A percentile compares a stretch with the other conserved stretches of the same genome.
Conservation (phyloP, 2,888 invertebrate species). For the Meloe dianella region DNA sequence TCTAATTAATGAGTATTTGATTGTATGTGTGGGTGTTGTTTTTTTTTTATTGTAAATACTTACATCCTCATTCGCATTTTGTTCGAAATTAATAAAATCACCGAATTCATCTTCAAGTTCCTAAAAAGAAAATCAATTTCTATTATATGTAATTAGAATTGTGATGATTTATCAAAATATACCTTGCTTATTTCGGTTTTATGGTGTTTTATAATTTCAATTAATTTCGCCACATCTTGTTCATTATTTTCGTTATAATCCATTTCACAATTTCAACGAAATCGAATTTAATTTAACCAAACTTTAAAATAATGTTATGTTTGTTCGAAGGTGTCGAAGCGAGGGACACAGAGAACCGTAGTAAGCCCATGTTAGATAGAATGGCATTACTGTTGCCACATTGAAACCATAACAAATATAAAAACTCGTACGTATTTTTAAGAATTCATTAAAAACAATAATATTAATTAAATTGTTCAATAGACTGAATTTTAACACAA, state of each 20-base stretch:
- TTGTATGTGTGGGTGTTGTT: not conserved
- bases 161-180: not conserved
- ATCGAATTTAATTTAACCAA: not conserved
- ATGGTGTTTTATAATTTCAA: not conserved
- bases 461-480: too few species aligned
- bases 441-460: too few species aligned
- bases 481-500: too few species aligned
- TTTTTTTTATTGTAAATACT: not conserved
- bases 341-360: too few species aligned
- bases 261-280: not conserved
- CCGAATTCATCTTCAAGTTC: conserved; percentile 17
- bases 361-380: too few species aligned
- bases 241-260: not conserved
- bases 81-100: conserved; percentile 22
- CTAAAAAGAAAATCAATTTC: not conserved
- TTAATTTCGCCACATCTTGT: not conserved
- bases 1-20: too few species aligned
- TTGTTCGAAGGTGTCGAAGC: not conserved
- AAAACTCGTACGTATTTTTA: too few species aligned
- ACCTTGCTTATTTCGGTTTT: not conserved
- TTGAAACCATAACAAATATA: too few species aligned
- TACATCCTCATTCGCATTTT: not conserved
- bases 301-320: not conserved
- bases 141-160: not conserved
- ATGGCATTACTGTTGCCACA: too few species aligned